These are phyloP conservation scores for Megaleporinus macrocephalus DNA, from an alignment of 2,113 vertebrate genomes.

Conservation along the genomic window DNA sequence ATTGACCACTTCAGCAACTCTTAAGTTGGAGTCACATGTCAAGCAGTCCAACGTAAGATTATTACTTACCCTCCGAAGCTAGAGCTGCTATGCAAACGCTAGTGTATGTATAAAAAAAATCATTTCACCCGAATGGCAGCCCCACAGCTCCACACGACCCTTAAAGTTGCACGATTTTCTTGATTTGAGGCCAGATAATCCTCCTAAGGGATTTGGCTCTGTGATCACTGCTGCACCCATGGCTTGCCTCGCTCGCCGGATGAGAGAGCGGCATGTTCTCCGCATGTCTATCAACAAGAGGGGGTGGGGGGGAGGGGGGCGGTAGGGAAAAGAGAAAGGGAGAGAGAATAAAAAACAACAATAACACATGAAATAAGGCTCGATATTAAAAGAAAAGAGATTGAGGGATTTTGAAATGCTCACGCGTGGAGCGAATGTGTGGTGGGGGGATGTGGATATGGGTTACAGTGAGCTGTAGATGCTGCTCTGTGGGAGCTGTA, in stretches of 20 bases:
- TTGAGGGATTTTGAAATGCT: slow-evolving; percentile 5
- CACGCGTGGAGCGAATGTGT: not conserved
- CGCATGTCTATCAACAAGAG: slow-evolving; percentile 19
- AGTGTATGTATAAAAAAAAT: not conserved
- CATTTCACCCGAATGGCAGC: not conserved
- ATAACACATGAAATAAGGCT: slow-evolving; percentile 12
- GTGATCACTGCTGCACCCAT: slow-evolving; percentile 59
- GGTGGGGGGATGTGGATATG: not conserved
- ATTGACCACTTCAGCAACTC: not conserved
- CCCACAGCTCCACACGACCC: slow-evolving; percentile 52
- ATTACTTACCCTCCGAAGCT: not conserved
- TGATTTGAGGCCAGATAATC: slow-evolving; percentile 74
- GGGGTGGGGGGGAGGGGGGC: not conserved
- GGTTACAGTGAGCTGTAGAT: not conserved
- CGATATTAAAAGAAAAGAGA: not conserved
- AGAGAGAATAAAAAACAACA: not conserved
- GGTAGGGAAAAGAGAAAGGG: not conserved
- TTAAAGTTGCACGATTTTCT: slow-evolving; percentile 70
- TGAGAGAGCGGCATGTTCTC: slow-evolving; percentile 17
- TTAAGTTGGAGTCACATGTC: not conserved
- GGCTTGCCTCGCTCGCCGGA: slow-evolving; percentile 28
- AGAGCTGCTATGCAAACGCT: not conserved
- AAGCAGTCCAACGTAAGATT: too few species aligned
- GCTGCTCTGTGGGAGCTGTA: not conserved
- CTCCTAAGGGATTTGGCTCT: slow-evolving; percentile 70